phyloP scores from a whole-genome alignment of 2,888 invertebrate genomes.

The Agelastica alni region DNA sequence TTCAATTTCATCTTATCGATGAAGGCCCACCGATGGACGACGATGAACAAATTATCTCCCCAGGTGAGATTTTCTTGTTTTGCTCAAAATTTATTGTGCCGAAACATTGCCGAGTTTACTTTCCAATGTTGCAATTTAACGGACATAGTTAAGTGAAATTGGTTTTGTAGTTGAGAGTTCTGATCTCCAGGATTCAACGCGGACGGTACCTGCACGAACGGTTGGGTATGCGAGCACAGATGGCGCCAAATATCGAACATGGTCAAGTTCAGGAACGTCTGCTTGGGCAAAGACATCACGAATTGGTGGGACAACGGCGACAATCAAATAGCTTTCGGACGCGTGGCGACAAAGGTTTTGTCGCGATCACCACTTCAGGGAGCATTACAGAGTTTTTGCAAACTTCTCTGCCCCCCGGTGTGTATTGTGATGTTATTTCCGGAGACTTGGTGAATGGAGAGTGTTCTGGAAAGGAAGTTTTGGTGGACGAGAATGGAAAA shows the following conservation, averaged over 20 bases:
- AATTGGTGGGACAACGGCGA: constrained; percentile 82
- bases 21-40: constrained; percentile 70
- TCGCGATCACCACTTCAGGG: too few relatives aligned
- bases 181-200: constrained; percentile 61
- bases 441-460: constrained; percentile 61
- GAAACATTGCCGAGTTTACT: constrained; percentile 46
- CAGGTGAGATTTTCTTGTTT: too few relatives aligned
- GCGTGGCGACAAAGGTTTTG: too few relatives aligned
- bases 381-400: constrained; percentile 64
- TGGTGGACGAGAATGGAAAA: constrained; percentile 62
- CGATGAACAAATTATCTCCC: constrained; percentile 63
- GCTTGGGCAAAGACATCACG: constrained; percentile 57
- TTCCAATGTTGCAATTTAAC: too few relatives aligned
- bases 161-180: too few relatives aligned
- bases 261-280: constrained; percentile 76
- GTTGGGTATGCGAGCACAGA: constrained; percentile 84
- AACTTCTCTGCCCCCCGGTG: constrained; percentile 73
- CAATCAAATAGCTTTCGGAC: constrained; percentile 82
- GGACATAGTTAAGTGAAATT: too few relatives aligned
- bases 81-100: too few relatives aligned
- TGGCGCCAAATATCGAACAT: constrained; percentile 82
- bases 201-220: constrained; percentile 68
- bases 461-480: constrained; percentile 69
- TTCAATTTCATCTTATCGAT: constrained; percentile 60
- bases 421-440: constrained; percentile 69